Evolutionary conservation across 2,888 invertebrate species (phyloP), one percentile per base, ranked within the genome.

Genomic region (Athrips mouffetella): DNA sequence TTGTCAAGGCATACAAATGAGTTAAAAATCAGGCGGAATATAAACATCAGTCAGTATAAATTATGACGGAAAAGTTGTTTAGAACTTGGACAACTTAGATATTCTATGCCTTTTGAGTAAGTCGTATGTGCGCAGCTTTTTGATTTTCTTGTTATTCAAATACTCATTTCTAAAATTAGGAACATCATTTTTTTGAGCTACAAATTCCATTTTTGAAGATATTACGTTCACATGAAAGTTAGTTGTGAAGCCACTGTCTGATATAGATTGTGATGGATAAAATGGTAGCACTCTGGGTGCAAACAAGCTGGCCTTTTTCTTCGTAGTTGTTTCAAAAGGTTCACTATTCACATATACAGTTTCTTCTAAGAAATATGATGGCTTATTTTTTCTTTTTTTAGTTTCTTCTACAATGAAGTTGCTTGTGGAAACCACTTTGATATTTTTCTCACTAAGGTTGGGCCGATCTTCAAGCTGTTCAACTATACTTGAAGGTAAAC

Each of bases 341-440:
- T 70, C 60, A 16, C 76, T 75, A 55, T 83, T 77, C n/a, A 84
- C 53, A 56, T 76, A 83, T 29, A 88, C 63, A 62, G 82, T 87
- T 54, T 87, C 77, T 73, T 88, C 88, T 51, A 88, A 68, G 59
- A 79, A 87, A 47, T 73, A 70, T 4, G 87, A 87, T 2, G 87
- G 87, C 58, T 83, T 86, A 48, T 66, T 79, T 56, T 65, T 78
- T 30, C 70, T 69, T 51, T 57, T 69, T 47, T 54, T 71, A 1
- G 69, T 56, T 58, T 77, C 67, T 71, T 82, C 76, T 0, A 88
- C 81, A 33, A 62, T 21, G 55, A 88, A 88, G n/a, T 68, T 53
- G 13, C 80, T 67, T 15, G 88, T 88, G 2, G 88, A 70, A 54
- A 79, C 60, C 2, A 71, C 55, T 54, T 62, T 65, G 0, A 58